A percentile compares a stretch with the other conserved stretches of the same genome.
Conservation (phyloP, 2,888 invertebrate genomes). For the Nephrotoma guestfalica region DNA sequence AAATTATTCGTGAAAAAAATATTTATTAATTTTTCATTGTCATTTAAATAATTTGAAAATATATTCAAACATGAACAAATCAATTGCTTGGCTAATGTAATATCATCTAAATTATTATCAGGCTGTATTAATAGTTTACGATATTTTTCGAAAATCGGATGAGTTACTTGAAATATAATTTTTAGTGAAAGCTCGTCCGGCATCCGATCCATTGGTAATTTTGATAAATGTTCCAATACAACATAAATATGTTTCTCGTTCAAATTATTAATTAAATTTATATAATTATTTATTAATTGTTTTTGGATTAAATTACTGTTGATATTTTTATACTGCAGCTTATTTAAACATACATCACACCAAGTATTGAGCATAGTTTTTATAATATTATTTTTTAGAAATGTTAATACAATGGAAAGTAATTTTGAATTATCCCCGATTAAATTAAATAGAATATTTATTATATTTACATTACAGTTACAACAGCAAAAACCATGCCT, state of each 20-base stretch:
- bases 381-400: conserved; percentile 19
- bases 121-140: conserved; percentile 14
- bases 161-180: conserved; percentile 25
- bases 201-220: not conserved
- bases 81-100: not conserved
- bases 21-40: conserved; percentile 26
- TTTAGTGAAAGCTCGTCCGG: conserved; percentile 23
- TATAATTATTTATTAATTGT: conserved; percentile 5
- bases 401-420: conserved; percentile 24
- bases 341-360: not conserved
- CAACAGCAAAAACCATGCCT: conserved; percentile 28
- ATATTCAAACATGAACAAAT: conserved; percentile 26
- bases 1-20: conserved; percentile 28
- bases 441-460: conserved; percentile 18
- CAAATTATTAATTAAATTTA: conserved; percentile 4
- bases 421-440: conserved; percentile 22
- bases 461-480: conserved; percentile 21
- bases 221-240: not conserved
- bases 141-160: conserved; percentile 26
- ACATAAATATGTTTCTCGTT: not conserved
- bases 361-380: conserved; percentile 17
- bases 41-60: conserved; percentile 25
- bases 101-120: not conserved
- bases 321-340: not conserved
- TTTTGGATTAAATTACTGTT: not conserved